A percentile compares a stretch with the other conserved stretches of the same genome.
Evolutionary conservation across 2,888 invertebrate species (phyloP).

Genomic region (Pristionchus maxplancki): DNA sequence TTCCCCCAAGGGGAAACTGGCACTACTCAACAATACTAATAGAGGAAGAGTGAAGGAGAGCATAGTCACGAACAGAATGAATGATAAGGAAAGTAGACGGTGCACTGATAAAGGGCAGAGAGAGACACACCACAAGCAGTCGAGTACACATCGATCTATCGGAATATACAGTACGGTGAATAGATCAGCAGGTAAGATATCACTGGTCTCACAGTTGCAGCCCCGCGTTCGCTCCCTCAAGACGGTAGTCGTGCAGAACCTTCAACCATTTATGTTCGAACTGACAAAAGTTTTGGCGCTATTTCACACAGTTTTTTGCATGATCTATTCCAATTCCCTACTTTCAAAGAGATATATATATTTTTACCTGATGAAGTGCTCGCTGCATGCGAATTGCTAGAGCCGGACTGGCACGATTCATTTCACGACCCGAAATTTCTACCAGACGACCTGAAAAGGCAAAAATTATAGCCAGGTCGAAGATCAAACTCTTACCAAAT

Average conservation of each 20-base stretch:
- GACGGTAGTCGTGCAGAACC: slow-evolving; percentile 9
- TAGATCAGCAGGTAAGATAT: not conserved
- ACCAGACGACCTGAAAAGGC: slow-evolving; percentile 50
- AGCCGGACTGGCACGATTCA: not conserved
- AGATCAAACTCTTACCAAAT: slow-evolving; percentile 15
- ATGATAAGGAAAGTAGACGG: slow-evolving; percentile 23
- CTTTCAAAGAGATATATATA: too few relatives aligned
- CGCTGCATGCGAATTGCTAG: slow-evolving; percentile 44
- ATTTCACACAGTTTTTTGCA: not conserved
- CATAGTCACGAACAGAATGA: slow-evolving; percentile 12
- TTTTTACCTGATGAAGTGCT: slow-evolving; percentile 44
- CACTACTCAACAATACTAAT: slow-evolving; percentile 1
- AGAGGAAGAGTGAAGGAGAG: not conserved
- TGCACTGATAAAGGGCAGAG: not conserved
- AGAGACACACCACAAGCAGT: not conserved
- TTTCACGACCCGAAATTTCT: slow-evolving; percentile 42
- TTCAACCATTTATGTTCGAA: not conserved
- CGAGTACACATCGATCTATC: not conserved
- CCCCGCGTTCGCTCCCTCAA: not conserved
- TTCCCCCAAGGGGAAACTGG: not conserved
- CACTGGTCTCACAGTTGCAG: not conserved
- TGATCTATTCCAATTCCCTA: not conserved
- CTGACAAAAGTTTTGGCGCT: not conserved
- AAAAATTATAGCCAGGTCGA: not conserved
- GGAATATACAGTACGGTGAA: not conserved